These are phyloP conservation scores for Alligator sinensis DNA, from an alignment of 2,113 vertebrate species.

Conservation along the genomic window DNA sequence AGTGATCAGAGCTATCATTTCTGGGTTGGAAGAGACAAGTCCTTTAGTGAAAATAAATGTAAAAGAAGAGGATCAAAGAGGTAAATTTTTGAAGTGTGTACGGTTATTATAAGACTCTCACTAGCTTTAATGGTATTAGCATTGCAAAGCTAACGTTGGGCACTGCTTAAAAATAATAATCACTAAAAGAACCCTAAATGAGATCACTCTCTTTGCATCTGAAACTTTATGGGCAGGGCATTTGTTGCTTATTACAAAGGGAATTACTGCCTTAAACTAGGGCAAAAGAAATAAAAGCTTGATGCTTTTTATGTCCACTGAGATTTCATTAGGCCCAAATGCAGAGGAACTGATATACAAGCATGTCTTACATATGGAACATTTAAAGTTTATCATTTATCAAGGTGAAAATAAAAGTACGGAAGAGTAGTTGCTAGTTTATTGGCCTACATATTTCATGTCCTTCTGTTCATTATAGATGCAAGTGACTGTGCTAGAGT, in stretches of 20 bases:
- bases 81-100: not conserved
- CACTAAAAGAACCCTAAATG: not conserved
- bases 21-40: not conserved
- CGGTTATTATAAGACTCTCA: not conserved
- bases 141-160: not conserved
- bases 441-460: conserved; percentile 14
- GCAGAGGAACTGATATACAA: not conserved
- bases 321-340: not conserved
- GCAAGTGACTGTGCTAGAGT: not conserved
- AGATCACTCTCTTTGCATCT: not conserved
- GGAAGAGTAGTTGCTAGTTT: conserved; percentile 18
- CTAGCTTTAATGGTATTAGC: not conserved
- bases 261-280: not conserved
- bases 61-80: not conserved
- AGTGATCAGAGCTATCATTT: not conserved
- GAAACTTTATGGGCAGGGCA: not conserved
- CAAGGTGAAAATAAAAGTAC: conserved; percentile 31
- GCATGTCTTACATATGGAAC: not conserved
- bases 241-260: not conserved
- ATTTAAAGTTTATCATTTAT: conserved; percentile 10
- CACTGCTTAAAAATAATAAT: not conserved
- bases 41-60: not conserved
- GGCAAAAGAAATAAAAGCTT: not conserved
- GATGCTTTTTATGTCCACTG: not conserved
- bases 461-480: conserved; percentile 28